A percentile compares a stretch with the other conserved stretches of the same genome.
Evolutionary conservation across 2,113 vertebrate genomes (phyloP).

Genomic region (Clupea harengus): DNA sequence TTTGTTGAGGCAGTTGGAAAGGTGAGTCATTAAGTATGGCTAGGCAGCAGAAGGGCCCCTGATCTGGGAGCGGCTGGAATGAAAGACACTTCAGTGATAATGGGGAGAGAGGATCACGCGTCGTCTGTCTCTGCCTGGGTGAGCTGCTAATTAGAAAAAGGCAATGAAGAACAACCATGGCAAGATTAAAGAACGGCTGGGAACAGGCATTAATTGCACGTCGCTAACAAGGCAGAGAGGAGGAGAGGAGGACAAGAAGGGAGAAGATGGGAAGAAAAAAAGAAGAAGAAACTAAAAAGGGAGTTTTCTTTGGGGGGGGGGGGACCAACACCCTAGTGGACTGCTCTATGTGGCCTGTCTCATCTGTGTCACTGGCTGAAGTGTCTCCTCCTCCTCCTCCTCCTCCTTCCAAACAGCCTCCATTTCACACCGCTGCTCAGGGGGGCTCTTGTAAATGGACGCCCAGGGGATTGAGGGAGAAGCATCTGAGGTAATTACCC

Average conservation of each 20-base stretch:
- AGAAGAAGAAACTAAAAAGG: background rate
- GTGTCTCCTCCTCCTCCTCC: conserved; percentile 24
- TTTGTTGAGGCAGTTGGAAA: conserved; percentile 31
- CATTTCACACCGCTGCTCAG: background rate
- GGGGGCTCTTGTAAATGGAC: conserved; percentile 28
- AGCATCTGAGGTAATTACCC: conserved; percentile 32
- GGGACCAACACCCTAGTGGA: background rate
- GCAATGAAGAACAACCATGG: conserved; percentile 59
- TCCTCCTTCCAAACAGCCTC: conserved; percentile 17
- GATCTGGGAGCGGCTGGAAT: conserved; percentile 39
- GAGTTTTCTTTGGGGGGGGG: background rate
- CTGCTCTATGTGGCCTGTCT: background rate
- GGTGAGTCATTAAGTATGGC: conserved; percentile 46
- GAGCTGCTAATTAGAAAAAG: conserved; percentile 67
- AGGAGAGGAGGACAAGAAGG: conserved; percentile 3
- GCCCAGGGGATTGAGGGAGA: conserved; percentile 7
- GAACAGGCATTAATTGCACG: conserved; percentile 58
- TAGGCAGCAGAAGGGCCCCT: conserved; percentile 32
- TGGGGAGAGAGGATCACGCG: conserved; percentile 39
- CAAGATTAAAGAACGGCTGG: conserved; percentile 55
- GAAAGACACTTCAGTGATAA: conserved; percentile 51
- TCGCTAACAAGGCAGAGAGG: conserved; percentile 49
- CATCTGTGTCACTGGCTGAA: conserved; percentile 34
- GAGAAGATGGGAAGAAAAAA: background rate
- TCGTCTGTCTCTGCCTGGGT: conserved; percentile 47